Conservation (phyloP, 2,797 vertebrate genomes). For the Lindbergichthys nudifrons region DNA sequence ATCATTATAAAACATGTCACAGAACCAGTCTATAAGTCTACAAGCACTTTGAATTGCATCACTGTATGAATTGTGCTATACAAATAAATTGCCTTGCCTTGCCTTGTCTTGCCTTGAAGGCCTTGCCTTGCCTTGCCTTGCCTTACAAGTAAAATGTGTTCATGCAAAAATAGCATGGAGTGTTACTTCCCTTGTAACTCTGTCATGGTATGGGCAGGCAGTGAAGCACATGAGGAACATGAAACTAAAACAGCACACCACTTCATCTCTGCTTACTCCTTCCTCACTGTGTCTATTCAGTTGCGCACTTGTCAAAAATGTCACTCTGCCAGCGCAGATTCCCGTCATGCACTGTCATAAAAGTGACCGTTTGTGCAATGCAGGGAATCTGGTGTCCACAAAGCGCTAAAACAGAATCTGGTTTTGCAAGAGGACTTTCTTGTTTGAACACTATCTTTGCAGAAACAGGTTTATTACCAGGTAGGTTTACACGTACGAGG, state of each 20-base stretch:
- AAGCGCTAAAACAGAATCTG: background rate
- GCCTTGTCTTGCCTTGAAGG: no score
- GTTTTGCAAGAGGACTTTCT: background rate
- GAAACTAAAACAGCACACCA: background rate
- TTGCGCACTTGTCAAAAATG: background rate
- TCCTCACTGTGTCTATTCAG: background rate
- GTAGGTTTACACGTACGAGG: no score
- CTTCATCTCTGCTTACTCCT: background rate
- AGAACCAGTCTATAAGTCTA: background rate
- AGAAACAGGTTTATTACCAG: no score
- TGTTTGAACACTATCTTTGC: slow-evolving; percentile 16
- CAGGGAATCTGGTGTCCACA: background rate
- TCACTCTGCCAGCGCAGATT: background rate
- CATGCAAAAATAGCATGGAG: no score
- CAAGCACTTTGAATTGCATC: no score
- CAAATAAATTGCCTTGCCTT: no score
- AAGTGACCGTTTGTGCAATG: background rate
- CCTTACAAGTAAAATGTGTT: no score
- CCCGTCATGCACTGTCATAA: background rate
- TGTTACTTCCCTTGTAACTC: no score
- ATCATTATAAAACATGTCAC: background rate
- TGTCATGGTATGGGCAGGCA: background rate
- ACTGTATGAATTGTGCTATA: no score
- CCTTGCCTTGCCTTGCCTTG: no score
- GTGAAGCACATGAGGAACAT: background rate